Evolutionary conservation across 2,113 vertebrate genomes (phyloP), one percentile per base, ranked within the genome.

Genomic region (Zosterops pallidus): DNA sequence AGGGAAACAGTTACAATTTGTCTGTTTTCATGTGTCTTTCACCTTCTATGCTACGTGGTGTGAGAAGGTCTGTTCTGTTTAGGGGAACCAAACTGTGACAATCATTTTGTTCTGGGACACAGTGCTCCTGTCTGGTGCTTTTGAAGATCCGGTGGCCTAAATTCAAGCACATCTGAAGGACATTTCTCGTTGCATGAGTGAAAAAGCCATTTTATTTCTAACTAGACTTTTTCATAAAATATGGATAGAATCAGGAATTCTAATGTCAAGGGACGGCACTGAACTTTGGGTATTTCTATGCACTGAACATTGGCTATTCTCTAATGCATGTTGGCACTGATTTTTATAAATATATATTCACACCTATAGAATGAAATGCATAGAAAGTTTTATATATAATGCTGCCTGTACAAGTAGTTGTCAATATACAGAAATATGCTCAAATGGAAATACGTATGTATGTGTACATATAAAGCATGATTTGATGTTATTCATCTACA

Each of bases 41-140:
- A 7, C 77, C 49, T 79, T 85, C 57, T 49, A n/a, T 23, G 22
- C 53, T 83, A 49, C 0, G 0, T 28, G 19, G 26, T 80, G 23
- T 60, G 41, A 79, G 44, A 83, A 63, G 31, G 35, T 70, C 52
- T 86, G 17, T 49, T 89, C 53, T 52, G 26, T 84, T 92, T n/a
- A 89, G 55, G 57, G 59, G 29, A 94, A 87, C 33, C 67, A 92
- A 92, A 85, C 87, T 78, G 64, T 84, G 86, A 72, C 83, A 78
- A 80, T 60, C 60, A 44, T 86, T 93, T 74, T 94, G 49, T 94
- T 93, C 64, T 84, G 60, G n/a, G 49, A 86, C 59, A 31, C 1
- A 28, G 11, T 70, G 56, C 63, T 94, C 17, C 44, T 62, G 52
- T 49, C 56, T 72, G 35, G 37, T 76, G 62, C 57, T 87, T 94